Evolutionary conservation across 2,113 vertebrate species (phyloP).

Genomic region (Etheostoma cragini): DNA sequence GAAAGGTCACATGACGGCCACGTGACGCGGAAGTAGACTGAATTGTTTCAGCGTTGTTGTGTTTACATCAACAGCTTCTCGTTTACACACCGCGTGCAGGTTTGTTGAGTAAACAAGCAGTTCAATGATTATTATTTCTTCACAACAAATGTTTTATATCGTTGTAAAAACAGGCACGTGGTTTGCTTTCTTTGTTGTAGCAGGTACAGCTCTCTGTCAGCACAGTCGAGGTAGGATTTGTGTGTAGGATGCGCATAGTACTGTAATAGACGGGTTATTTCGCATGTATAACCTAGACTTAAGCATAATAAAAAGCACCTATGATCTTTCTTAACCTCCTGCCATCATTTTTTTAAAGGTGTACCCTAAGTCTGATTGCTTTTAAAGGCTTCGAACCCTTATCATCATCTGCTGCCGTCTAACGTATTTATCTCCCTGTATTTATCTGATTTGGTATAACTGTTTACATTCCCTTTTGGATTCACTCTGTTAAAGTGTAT

Average conservation of each 20-base stretch:
- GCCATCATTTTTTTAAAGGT: neutral
- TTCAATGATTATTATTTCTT: neutral
- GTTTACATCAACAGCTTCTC: slow-evolving; percentile 61
- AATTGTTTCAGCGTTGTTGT: slow-evolving; percentile 59
- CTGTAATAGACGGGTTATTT: slow-evolving; percentile 1
- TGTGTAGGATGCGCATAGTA: neutral
- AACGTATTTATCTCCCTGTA: neutral
- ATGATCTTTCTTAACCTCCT: neutral
- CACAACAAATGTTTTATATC: neutral
- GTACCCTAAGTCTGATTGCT: neutral
- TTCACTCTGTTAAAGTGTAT: neutral
- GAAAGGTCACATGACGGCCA: slow-evolving; percentile 62
- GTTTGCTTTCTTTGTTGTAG: neutral
- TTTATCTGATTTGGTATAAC: neutral
- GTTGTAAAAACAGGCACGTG: neutral
- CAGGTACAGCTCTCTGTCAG: neutral
- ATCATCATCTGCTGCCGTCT: neutral
- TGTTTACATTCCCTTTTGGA: neutral
- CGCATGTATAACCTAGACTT: accelerated
- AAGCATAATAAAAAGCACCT: neutral
- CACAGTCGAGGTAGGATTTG: slow-evolving; percentile 24
- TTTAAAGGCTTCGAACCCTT: neutral
- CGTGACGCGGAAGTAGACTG: slow-evolving; percentile 66
- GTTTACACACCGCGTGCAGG: slow-evolving; percentile 38
- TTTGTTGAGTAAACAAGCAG: slow-evolving; percentile 31